Evolutionary conservation across 2,797 vertebrate genomes (phyloP), one percentile per base, ranked within the genome.

Genomic region (Coccyzus lansbergi): DNA sequence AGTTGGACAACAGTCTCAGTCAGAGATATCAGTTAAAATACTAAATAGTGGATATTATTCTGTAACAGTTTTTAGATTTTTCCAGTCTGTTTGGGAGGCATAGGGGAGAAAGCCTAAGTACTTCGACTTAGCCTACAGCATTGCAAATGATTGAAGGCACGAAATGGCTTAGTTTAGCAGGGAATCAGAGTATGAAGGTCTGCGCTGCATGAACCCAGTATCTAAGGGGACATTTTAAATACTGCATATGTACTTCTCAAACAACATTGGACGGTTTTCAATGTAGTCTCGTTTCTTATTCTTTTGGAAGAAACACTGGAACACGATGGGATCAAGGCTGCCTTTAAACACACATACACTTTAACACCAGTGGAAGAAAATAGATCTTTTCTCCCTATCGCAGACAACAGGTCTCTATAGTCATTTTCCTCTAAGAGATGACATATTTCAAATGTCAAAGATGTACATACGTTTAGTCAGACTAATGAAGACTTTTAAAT

Each of bases 201-300:
- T 38, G 12, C 0, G 5, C 60, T 56, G 16, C 0, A 0, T 28
- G 31, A 89, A 34, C 10, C 58, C n/a, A 34, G 42, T 36, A 81
- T 28, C 28, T 8, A 65, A 69, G 22, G 5, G 15, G 78, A 53
- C 4, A 19, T 71, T 64, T 74, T 46, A 78, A 69, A 36, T 53
- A 26, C 52, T 71, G 9, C 1, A 0, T 29, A 36, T 7, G 13
- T 15, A 36, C 12, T 40, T 53, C 58, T 65, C 21, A 69, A 81
- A 46, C 3, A 10, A 29, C 11, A 75, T 64, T 34, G 25, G 14
- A 48, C 14, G 19, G 11, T 53, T 84, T 75, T 44, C 10, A 22
- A 34, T 19, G 4, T 24, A 46, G 34, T 42, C 9, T 68, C 46
- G 14, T 33, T 62, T 88, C 26, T 8, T 53, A 4, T 44, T n/a